Evolutionary conservation across 2,113 vertebrate species (phyloP).

Genomic region (Sisor rabdophorus): DNA sequence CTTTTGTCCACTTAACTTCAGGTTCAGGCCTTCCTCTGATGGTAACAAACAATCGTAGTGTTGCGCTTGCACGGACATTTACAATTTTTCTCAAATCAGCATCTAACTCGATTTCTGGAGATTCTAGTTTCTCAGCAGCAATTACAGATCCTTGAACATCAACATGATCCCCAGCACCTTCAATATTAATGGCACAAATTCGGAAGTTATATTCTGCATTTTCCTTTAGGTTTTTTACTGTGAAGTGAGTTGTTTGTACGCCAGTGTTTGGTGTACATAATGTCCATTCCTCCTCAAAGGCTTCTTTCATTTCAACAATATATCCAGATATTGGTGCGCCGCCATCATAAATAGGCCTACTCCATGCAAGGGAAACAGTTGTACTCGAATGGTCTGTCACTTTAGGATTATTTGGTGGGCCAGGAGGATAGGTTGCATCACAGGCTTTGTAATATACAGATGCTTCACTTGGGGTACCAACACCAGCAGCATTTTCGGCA

Average conservation of each 20-base stretch:
- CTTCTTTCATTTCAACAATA: constrained; percentile 85
- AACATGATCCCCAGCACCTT: constrained; percentile 90
- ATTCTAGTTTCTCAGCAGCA: constrained; percentile 84
- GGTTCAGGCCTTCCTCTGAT: constrained; percentile 96
- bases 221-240: constrained; percentile 87
- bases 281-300: constrained; percentile 84
- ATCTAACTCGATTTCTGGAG: constrained; percentile 96
- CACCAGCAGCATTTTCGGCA: constrained; percentile 94
- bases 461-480: constrained; percentile 84
- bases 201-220: constrained; percentile 95
- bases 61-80: constrained; percentile 82
- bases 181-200: constrained; percentile 88
- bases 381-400: constrained; percentile 87
- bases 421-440: constrained; percentile 89
- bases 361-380: constrained; percentile 88
- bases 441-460: constrained; percentile 87
- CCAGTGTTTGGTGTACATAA: constrained; percentile 81
- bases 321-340: constrained; percentile 88
- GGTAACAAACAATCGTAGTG: constrained; percentile 89
- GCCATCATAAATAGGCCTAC: constrained; percentile 94
- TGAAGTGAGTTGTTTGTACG: constrained; percentile 82
- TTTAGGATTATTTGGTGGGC: constrained; percentile 90
- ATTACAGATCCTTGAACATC: constrained; percentile 80
- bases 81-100: constrained; percentile 94
- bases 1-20: constrained; percentile 96